These are phyloP conservation scores for Xyliphius kryptos DNA, from an alignment of 2,113 vertebrate species.

Conservation along the genomic window DNA sequence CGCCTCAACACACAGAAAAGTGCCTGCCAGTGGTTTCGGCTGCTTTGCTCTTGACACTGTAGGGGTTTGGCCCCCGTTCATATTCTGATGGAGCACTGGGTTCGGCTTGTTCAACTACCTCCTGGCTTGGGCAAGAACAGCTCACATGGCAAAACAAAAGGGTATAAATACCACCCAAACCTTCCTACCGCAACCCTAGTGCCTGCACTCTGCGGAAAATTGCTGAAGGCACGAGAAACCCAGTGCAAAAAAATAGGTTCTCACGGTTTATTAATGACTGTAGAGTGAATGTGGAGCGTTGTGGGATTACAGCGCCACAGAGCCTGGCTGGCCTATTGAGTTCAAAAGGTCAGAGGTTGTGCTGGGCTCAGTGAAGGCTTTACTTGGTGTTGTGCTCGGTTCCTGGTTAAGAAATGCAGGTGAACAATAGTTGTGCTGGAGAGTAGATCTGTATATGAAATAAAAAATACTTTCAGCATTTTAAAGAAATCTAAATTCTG, in stretches of 20 bases:
- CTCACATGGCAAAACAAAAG: constrained; percentile 52
- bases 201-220: constrained; percentile 51
- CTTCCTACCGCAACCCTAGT: constrained; percentile 34
- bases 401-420: constrained; percentile 17
- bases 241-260: constrained; percentile 52
- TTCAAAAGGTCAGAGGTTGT: constrained; percentile 38
- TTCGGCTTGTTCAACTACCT: constrained; percentile 49
- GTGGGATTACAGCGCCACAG: constrained; percentile 27
- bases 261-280: constrained; percentile 50
- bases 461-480: background rate
- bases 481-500: background rate
- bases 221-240: constrained; percentile 54
- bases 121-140: constrained; percentile 50
- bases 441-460: too few species aligned
- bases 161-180: constrained; percentile 48
- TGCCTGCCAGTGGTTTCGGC: constrained; percentile 41
- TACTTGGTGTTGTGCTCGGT: background rate
- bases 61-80: constrained; percentile 54
- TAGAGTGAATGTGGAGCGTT: constrained; percentile 44
- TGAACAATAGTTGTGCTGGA: background rate
- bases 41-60: constrained; percentile 42
- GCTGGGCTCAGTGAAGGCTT: background rate
- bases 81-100: constrained; percentile 47
- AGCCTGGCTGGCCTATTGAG: constrained; percentile 40
- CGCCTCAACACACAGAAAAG: constrained; percentile 43